phyloP scores from a whole-genome alignment of 2,113 vertebrate genomes.

The Crotalus helleri region DNA sequence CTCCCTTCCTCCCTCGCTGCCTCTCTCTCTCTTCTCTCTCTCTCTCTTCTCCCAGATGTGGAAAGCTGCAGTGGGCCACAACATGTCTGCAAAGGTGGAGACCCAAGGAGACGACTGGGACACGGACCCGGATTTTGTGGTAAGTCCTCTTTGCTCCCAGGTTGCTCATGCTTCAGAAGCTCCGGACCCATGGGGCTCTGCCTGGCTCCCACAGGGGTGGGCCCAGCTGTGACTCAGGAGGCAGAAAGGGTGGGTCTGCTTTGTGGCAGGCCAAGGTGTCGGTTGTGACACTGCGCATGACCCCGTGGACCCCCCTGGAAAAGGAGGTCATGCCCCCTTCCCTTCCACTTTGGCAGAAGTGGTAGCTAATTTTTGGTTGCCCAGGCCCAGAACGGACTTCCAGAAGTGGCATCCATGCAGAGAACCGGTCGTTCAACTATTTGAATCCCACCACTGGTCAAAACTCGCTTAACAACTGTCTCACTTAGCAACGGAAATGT shows the following conservation, averaged over 20 bases:
- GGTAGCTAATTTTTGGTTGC: no score
- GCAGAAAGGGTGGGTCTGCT: background rate
- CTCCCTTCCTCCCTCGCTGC: background rate
- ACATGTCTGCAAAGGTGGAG: conserved; percentile 78
- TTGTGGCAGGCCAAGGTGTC: background rate
- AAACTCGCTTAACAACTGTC: no score
- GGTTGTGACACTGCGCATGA: background rate
- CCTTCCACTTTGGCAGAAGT: no score
- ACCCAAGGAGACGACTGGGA: conserved; percentile 91
- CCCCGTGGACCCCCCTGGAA: no score
- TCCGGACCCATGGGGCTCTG: background rate
- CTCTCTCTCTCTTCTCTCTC: background rate
- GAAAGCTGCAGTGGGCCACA: conserved; percentile 89
- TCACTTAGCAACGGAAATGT: no score
- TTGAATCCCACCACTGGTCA: no score
- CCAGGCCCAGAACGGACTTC: no score
- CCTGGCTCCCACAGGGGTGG: background rate
- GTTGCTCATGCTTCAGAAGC: no score
- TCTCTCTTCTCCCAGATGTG: conserved; percentile 80
- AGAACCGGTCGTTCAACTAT: no score
- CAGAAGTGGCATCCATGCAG: no score
- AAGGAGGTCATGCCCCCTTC: no score
- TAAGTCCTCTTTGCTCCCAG: conserved; percentile 55
- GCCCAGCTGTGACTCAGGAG: background rate
- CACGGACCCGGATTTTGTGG: conserved; percentile 96